Conservation (phyloP, 1,140 invertebrate genomes). For the Armadillidium nasatum region DNA sequence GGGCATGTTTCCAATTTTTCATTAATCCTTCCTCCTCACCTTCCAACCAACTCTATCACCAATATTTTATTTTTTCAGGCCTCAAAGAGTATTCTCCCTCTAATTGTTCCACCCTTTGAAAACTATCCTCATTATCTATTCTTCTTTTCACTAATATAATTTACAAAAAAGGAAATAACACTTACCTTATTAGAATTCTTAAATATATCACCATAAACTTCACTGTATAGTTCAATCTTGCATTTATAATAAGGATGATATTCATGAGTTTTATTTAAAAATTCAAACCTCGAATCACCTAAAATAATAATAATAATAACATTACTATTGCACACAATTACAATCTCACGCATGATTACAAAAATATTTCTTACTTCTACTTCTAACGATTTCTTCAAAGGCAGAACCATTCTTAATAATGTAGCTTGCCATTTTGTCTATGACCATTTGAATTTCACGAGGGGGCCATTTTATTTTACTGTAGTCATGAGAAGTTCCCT, state of each 20-base stretch:
- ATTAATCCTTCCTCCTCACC: no score
- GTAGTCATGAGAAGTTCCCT: constrained; percentile 24
- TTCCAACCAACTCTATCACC: no score
- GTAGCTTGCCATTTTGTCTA: constrained; percentile 93
- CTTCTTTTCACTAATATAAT: no score
- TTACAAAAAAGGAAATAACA: background rate
- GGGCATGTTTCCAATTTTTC: no score
- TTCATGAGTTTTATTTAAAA: background rate
- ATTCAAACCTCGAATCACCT: background rate
- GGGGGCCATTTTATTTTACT: constrained; percentile 57
- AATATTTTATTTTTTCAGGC: no score
- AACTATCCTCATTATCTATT: no score
- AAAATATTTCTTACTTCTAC: constrained; percentile 59
- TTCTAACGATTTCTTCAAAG: constrained; percentile 81
- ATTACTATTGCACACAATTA: no score
- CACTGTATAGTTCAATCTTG: background rate
- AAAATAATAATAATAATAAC: background rate
- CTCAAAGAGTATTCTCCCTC: no score
- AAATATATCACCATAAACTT: constrained; percentile 8
- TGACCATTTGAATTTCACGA: constrained; percentile 74
- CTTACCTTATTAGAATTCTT: background rate
- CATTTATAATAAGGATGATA: constrained; percentile 4
- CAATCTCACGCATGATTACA: no score
- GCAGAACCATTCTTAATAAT: constrained; percentile 88
- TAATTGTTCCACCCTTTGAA: no score